Percentiles rank a stretch among this genome's conserved stretches.
phyloP scores from a whole-genome alignment of 2,888 invertebrate species.

The Amiota mariae region DNA sequence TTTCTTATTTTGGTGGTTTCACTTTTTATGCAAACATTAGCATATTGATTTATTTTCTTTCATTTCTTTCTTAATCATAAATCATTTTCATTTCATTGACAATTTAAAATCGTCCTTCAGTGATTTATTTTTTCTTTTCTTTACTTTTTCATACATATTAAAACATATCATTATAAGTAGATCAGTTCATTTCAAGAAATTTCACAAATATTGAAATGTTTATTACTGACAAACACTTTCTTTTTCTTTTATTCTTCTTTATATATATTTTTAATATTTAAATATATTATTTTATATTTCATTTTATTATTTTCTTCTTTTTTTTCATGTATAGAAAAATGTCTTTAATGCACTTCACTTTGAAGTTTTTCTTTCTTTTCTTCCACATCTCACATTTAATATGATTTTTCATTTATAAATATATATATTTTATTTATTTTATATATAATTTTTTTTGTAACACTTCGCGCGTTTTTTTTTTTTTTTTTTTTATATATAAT shows the following conservation, averaged over 20 bases:
- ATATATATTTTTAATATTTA: conserved; percentile 5
- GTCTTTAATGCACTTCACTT: not conserved
- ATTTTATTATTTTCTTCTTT: conserved; percentile 2
- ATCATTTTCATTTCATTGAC: not conserved
- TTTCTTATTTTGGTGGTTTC: not conserved
- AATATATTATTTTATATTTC: conserved; percentile 1
- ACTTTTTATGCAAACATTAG: not conserved
- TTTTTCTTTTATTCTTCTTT: conserved; percentile 19
- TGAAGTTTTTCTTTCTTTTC: not conserved
- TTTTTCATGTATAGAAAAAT: not conserved
- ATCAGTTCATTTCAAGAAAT: too few relatives aligned
- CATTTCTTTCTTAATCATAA: not conserved
- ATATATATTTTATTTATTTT: not conserved
- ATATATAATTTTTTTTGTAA: not conserved
- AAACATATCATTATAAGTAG: too few relatives aligned
- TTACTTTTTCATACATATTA: too few relatives aligned
- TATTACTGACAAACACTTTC: not conserved
- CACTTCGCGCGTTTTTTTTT: conserved; percentile 2
- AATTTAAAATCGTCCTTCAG: not conserved
- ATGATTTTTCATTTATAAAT: not conserved
- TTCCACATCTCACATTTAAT: not conserved
- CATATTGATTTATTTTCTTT: not conserved
- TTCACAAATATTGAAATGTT: too few relatives aligned
- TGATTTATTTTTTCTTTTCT: too few relatives aligned
- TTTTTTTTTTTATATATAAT: not conserved